A percentile compares a stretch with the other conserved stretches of the same genome.
phyloP scores from a whole-genome alignment of 2,797 vertebrate species.

The Myotis myotis region DNA sequence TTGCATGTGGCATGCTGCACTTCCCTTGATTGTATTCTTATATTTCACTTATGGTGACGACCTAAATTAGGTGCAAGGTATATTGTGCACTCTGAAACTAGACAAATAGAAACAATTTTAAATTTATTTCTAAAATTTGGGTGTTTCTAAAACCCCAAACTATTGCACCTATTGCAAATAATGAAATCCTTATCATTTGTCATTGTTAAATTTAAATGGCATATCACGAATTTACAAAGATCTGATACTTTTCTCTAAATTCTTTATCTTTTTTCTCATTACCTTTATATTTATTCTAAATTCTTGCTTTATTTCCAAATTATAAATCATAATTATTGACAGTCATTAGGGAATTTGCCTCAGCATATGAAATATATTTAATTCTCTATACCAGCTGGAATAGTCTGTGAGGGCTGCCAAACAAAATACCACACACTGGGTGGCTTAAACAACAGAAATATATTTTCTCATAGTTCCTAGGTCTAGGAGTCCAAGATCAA shows the following conservation, averaged over 20 bases:
- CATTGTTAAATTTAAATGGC: background rate
- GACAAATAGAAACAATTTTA: background rate
- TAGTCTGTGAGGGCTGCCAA: background rate
- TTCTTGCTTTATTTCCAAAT: slow-evolving; percentile 54
- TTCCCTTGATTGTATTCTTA: slow-evolving; percentile 58
- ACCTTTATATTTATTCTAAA: slow-evolving; percentile 43
- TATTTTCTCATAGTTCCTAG: background rate
- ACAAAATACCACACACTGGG: background rate
- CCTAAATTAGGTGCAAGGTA: background rate
- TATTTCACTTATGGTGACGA: slow-evolving; percentile 51
- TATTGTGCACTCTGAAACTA: slow-evolving; percentile 52
- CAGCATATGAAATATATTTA: background rate
- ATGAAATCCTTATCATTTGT: slow-evolving; percentile 40
- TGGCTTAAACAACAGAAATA: background rate
- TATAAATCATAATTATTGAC: slow-evolving; percentile 14
- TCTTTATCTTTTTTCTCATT: slow-evolving; percentile 32
- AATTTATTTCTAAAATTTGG: background rate
- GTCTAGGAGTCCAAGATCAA: background rate
- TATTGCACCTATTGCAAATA: slow-evolving; percentile 35
- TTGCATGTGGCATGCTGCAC: slow-evolving; percentile 85
- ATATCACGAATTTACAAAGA: background rate
- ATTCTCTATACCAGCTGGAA: background rate
- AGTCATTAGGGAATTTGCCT: slow-evolving; percentile 9
- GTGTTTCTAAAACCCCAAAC: slow-evolving; percentile 19
- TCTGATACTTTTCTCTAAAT: slow-evolving; percentile 66